These are phyloP conservation scores for Rhipidura dahli DNA, from an alignment of 2,113 vertebrate genomes.

Conservation along the genomic window DNA sequence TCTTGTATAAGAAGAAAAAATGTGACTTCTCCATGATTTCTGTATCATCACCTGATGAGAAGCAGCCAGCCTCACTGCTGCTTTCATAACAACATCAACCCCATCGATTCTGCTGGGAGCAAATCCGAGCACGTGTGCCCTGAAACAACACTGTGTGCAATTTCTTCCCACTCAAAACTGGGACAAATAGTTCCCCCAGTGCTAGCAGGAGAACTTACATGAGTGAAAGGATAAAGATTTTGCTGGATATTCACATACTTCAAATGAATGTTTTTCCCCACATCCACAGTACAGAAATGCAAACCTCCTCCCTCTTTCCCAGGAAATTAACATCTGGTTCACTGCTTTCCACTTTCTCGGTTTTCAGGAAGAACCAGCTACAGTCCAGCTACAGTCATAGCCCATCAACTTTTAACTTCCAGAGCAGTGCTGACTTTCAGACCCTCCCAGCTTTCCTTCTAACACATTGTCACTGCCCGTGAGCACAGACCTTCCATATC, in stretches of 20 bases:
- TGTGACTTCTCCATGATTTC: neutral
- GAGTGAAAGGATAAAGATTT: neutral
- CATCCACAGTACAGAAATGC: neutral
- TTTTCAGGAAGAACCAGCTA: neutral
- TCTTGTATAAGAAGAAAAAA: neutral
- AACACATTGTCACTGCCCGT: neutral
- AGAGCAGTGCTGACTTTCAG: neutral
- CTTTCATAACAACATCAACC: neutral
- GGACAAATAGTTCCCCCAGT: neutral
- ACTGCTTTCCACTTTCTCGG: neutral
- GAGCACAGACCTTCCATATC: neutral
- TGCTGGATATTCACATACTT: neutral
- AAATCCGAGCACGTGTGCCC: neutral
- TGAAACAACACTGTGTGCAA: neutral
- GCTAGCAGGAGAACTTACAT: neutral
- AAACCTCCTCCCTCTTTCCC: neutral
- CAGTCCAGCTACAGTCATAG: neutral
- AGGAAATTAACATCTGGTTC: neutral
- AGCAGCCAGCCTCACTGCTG: neutral
- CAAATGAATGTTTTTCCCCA: neutral
- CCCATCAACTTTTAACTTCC: neutral
- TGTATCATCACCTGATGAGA: neutral
- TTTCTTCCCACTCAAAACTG: neutral
- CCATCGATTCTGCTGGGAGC: neutral
- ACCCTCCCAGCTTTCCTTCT: neutral